Conservation (phyloP, 1,140 invertebrate genomes). For the Trichonephila clavipes region DNA sequence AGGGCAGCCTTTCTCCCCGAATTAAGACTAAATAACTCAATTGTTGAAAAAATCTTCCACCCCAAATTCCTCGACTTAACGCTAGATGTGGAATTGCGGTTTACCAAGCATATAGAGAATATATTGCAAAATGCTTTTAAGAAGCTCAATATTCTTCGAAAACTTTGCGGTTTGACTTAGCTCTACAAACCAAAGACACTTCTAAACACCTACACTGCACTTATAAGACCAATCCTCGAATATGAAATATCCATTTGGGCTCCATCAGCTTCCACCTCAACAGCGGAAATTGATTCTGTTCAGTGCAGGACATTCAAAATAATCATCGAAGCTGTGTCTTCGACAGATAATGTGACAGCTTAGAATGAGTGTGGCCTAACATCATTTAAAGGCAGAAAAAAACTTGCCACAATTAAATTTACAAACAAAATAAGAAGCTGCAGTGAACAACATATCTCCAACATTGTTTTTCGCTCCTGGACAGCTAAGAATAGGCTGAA, state of each 20-base stretch:
- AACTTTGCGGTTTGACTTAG: constrained; percentile 12
- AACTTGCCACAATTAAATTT: too few species aligned
- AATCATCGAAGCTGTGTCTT: background rate
- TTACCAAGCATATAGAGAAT: background rate
- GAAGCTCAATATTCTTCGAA: background rate
- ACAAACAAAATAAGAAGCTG: too few species aligned
- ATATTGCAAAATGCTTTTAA: background rate
- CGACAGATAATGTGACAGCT: constrained; percentile 4
- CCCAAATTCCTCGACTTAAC: background rate
- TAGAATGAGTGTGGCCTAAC: background rate
- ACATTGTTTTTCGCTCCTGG: too few species aligned
- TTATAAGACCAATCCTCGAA: constrained; percentile 29
- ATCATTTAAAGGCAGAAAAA: too few species aligned
- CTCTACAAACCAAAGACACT: background rate
- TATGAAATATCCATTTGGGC: constrained; percentile 14
- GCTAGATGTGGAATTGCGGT: background rate
- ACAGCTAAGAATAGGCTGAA: too few species aligned
- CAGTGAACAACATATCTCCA: too few species aligned
- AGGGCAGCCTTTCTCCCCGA: background rate
- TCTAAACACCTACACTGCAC: constrained; percentile 17
- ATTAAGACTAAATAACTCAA: background rate
- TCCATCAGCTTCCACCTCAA: background rate
- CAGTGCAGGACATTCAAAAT: constrained; percentile 30
- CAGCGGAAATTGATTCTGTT: background rate
- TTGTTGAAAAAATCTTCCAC: background rate